Evolutionary conservation across 2,797 vertebrate genomes (phyloP).

Genomic region (Semaprochilodus insignis): DNA sequence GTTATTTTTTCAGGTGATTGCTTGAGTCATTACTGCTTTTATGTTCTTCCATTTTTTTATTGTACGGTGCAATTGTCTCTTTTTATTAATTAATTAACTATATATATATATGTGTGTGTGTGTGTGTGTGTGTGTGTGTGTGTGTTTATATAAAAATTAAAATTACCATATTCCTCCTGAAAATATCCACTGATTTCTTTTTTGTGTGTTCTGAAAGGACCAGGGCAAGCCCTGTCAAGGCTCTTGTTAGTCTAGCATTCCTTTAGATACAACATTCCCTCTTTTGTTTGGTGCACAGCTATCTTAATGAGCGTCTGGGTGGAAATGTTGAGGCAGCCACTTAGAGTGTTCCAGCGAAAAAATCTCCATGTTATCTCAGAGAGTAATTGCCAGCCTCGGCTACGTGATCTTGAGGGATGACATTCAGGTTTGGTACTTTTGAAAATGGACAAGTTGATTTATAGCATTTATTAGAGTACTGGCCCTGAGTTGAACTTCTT

Average conservation of each 20-base stretch:
- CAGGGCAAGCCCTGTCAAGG: neutral
- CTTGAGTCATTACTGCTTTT: neutral
- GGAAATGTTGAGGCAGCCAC: conserved; percentile 18
- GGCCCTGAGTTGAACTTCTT: conserved; percentile 68
- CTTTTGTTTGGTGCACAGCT: conserved; percentile 1
- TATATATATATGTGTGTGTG: no score
- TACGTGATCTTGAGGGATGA: conserved; percentile 56
- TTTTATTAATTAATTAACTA: no score
- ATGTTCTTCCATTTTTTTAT: neutral
- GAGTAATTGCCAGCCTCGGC: conserved; percentile 51
- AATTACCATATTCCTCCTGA: neutral
- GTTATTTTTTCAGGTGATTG: neutral
- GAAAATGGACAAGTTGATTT: conserved; percentile 70
- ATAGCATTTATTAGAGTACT: conserved; percentile 68
- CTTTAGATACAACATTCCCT: conserved; percentile 12
- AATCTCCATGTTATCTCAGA: conserved; percentile 24
- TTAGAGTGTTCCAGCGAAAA: conserved; percentile 22
- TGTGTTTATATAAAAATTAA: no score
- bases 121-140: no score
- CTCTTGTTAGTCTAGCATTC: conserved; percentile 1
- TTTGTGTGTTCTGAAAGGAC: neutral
- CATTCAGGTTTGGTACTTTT: conserved; percentile 58
- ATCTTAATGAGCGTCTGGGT: conserved; percentile 28
- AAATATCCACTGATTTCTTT: neutral
- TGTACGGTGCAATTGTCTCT: no score